A percentile compares a stretch with the other conserved stretches of the same genome.
Conservation (phyloP, 1,140 invertebrate species). For the Drosophila repletoides region DNA sequence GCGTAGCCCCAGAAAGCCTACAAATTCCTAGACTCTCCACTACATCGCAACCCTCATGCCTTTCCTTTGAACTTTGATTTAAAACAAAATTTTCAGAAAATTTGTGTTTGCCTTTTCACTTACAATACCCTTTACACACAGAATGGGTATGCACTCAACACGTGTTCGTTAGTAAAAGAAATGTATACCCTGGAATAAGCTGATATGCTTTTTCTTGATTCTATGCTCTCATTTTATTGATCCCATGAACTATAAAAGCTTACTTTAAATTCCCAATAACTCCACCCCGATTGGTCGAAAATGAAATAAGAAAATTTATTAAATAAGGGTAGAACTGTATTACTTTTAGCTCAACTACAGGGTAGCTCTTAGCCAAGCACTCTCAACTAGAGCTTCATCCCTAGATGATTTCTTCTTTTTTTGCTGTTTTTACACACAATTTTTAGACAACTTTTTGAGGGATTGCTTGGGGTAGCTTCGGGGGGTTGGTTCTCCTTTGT, state of each 20-base stretch:
- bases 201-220: too few relatives aligned
- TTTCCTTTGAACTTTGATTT: slow-evolving; percentile 42
- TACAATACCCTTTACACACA: background rate
- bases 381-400: background rate
- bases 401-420: slow-evolving; percentile 1
- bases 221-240: too few relatives aligned
- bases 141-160: too few relatives aligned
- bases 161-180: too few relatives aligned
- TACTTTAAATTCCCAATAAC: too few relatives aligned
- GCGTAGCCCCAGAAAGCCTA: background rate
- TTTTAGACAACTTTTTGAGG: slow-evolving; percentile 31
- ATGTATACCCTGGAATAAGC: too few relatives aligned
- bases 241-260: too few relatives aligned
- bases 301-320: too few relatives aligned
- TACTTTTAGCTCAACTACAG: too few relatives aligned
- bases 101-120: slow-evolving; percentile 21
- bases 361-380: background rate
- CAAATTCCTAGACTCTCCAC: background rate
- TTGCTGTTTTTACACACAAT: background rate
- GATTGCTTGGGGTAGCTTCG: background rate
- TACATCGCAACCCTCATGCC: background rate
- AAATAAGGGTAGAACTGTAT: too few relatives aligned
- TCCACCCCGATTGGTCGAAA: too few relatives aligned
- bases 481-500: background rate
- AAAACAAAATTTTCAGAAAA: slow-evolving; percentile 26